Percentiles rank a stretch among this genome's conserved stretches.
phyloP scores from a whole-genome alignment of 1,140 invertebrate genomes.

The Campoletis sonorensis region DNA sequence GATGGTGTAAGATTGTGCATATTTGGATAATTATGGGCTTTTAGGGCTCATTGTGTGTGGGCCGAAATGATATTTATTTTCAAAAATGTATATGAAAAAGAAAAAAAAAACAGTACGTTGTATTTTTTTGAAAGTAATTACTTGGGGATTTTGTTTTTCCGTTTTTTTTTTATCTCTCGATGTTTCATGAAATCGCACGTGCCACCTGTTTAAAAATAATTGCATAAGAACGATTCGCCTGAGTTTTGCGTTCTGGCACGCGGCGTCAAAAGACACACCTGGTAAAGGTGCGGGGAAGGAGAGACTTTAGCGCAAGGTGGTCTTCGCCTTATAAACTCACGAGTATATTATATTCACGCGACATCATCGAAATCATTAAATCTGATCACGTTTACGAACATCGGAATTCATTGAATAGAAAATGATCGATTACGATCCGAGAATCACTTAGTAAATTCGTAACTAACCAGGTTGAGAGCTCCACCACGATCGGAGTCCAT shows the following conservation, averaged over 20 bases:
- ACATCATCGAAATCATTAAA: background rate
- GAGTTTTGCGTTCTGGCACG: background rate
- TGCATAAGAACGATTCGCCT: background rate
- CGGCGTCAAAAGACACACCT: background rate
- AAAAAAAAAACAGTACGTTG: too few species aligned
- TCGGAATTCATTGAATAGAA: background rate
- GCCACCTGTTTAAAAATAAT: background rate
- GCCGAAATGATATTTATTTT: too few species aligned
- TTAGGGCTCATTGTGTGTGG: too few species aligned
- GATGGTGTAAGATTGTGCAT: too few species aligned
- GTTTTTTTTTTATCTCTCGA: background rate
- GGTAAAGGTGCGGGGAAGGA: background rate
- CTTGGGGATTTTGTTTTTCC: background rate
- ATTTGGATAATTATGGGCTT: too few species aligned
- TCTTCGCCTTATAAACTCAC: background rate
- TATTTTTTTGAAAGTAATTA: background rate
- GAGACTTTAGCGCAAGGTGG: background rate
- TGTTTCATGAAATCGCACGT: background rate
- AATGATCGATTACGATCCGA: background rate
- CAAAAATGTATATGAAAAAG: too few species aligned
- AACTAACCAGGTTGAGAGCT: constrained; percentile 78
- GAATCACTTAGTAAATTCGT: background rate
- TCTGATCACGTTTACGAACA: background rate
- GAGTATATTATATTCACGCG: background rate
- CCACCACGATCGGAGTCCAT: constrained; percentile 78